Conservation (phyloP, 2,113 vertebrate genomes). For the Lota lota region DNA sequence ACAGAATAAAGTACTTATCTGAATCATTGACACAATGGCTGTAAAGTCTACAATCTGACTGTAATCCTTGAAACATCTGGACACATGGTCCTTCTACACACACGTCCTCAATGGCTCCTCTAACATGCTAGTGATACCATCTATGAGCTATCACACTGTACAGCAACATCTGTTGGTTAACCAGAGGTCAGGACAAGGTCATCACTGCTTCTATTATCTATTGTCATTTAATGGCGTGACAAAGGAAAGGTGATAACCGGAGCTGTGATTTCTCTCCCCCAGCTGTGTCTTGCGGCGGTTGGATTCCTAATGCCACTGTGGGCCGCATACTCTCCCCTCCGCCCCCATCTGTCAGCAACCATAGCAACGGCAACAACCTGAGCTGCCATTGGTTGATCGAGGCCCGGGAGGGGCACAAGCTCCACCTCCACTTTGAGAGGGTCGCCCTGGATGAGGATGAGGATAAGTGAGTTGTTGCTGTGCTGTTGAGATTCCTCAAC, state of each 20-base stretch:
- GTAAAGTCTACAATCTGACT: too few relatives aligned
- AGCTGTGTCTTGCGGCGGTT: conserved; percentile 85
- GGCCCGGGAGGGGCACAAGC: conserved; percentile 83
- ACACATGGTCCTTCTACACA: not conserved
- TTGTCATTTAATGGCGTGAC: too few relatives aligned
- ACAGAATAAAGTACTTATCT: too few relatives aligned
- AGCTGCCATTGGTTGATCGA: conserved; percentile 93
- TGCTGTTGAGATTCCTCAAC: not conserved
- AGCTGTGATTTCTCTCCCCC: conserved; percentile 1
- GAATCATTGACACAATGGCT: too few relatives aligned
- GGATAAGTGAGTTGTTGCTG: conserved; percentile 75
- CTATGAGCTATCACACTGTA: too few relatives aligned
- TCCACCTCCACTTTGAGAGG: conserved; percentile 90
- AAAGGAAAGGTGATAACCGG: too few relatives aligned
- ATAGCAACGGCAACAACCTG: conserved; percentile 83
- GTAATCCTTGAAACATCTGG: not conserved
- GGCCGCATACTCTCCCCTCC: conserved; percentile 84
- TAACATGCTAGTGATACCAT: too few relatives aligned
- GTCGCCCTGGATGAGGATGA: conserved; percentile 88
- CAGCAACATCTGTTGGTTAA: too few relatives aligned
- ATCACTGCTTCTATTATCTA: too few relatives aligned
- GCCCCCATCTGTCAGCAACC: conserved; percentile 74
- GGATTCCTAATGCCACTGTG: conserved; percentile 84
- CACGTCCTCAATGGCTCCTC: too few relatives aligned
- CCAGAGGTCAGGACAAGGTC: too few relatives aligned